Base-by-base conservation (phyloP, 2,797 vertebrate species). In the Karalla daura region DNA sequence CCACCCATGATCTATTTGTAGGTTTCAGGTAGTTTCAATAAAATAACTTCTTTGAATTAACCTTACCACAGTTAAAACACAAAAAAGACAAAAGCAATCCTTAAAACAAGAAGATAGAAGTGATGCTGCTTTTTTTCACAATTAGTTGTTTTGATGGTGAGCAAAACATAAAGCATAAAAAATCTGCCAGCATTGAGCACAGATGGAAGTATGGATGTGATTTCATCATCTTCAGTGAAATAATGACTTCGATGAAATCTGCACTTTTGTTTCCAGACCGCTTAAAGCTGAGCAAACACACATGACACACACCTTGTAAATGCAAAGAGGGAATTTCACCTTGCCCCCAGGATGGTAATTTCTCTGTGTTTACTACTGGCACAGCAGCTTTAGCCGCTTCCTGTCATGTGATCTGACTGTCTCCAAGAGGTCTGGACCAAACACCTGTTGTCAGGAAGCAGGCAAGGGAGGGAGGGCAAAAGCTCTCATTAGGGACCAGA, bases 381-480 rank as follows among this genome's bases (percentile, higher is more conserved):
- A 47, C 52, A 45, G 44, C 45, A 60, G 72, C 74, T 71, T 73
- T 20, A 64, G 51, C 49, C 47, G 78, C 64, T 80, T 86, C 85
- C 80, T 81, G 83, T 86, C 79, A 85, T 63, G 76, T 88, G 86
- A 85, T 67, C 55, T 27, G 45, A 47, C 33, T 64, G 79, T 63
- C 71, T 85, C 77, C 81, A 70, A 44, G 54, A 76, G 80, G 82
- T 84, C 84, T 79, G 73, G 51, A 68, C 71, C 62, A 69, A 76
- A 84, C 83, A 89, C 85, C 82, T 86, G 84, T 80, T 58, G 33
- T 69, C 60, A 86, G 76, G 81, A 80, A 51, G 52, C 60, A 56
- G 54, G 28, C 60, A 56, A 52, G 28, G 24, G 53, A 41, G 30
- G 53, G 33, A 52, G 59, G 47, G 2, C 49, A 37, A 46, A 45